Evolutionary conservation across 2,888 invertebrate genomes (phyloP).

Genomic region (Drosophila prostipennis): DNA sequence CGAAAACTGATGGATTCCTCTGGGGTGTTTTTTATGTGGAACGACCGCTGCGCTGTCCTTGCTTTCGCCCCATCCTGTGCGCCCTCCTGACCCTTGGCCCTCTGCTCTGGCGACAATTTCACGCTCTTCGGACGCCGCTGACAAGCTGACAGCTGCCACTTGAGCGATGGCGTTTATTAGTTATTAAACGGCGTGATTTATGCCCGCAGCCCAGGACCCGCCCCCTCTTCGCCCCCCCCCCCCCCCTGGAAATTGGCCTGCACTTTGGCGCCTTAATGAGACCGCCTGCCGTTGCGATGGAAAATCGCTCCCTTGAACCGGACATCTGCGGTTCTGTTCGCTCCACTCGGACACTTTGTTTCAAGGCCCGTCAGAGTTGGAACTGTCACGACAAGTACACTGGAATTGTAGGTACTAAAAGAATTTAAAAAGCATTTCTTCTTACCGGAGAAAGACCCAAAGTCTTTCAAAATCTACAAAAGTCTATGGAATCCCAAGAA

Average conservation of each 20-base stretch:
- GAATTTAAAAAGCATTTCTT: too few relatives aligned
- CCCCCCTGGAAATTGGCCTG: constrained; percentile 54
- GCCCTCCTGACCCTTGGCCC: constrained; percentile 16
- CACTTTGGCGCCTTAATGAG: constrained; percentile 65
- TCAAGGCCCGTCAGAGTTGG: background rate
- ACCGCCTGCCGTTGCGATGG: constrained; percentile 15
- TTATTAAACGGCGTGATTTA: constrained; percentile 75
- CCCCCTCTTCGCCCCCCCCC: constrained; percentile 16
- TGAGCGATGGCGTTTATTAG: constrained; percentile 74
- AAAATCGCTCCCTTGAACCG: constrained; percentile 13
- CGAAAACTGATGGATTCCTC: constrained; percentile 74
- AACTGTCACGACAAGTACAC: background rate
- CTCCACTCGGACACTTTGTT: background rate
- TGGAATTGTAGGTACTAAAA: too few relatives aligned
- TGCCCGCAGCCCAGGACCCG: constrained; percentile 34
- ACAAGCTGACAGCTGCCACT: constrained; percentile 83
- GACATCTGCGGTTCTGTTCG: constrained; percentile 31
- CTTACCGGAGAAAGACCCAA: too few relatives aligned
- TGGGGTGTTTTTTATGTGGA: constrained; percentile 69
- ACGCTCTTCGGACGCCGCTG: constrained; percentile 71
- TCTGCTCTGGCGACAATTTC: constrained; percentile 70
- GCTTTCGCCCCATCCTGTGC: background rate
- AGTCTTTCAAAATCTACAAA: too few relatives aligned
- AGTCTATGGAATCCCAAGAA: too few relatives aligned
- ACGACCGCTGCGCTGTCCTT: constrained; percentile 36